Evolutionary conservation across 2,797 vertebrate genomes (phyloP), one percentile per base, ranked within the genome.

Genomic region (Malacoraja senta): DNA sequence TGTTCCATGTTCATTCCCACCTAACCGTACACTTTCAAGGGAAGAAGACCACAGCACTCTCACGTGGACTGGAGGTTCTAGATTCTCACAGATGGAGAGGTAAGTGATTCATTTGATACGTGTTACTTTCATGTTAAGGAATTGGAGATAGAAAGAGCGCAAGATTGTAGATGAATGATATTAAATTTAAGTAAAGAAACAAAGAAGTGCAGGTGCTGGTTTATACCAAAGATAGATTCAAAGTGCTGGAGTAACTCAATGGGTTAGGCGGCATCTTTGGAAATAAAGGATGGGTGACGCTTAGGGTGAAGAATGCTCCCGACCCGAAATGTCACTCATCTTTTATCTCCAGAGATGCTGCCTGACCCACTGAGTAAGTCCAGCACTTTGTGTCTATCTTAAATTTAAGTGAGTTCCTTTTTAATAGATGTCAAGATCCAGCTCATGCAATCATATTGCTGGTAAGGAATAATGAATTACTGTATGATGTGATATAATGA

Each of bases 61-160:
- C 91, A 95, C 96, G 94, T 98, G 98, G 98, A 98, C 95, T 1
- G 96, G 97, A 38, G 97, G 97, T 93, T 97, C 96, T 83, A 97
- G 97, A 94, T 94, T 96, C 0, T 95, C 97, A 0, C 95, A 97
- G 6, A 94, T 96, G 94, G 98, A 99, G 94, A 97, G 97, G 98
- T 99, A 94, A 94, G 94, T 94, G 12, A n/a, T 3, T 88, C 32
- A 88, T 88, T 88, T 88, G n/a, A 35, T 35, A 61, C 17, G 10
- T 32, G 7, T 15, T 35, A 8, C 32, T 88, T 86, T 88, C 21
- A 32, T 10, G 19, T 32, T 19, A 68, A 10, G 53, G 61, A 32
- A 88, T 32, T 88, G 61, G 84, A 88, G 8, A 24, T 63, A 26
- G 17, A 68, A 68, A 68, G 61, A 32, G 12, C 32, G 84, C 63